phyloP scores from a whole-genome alignment of 1,140 invertebrate genomes.

The Lordiphosa mommai region DNA sequence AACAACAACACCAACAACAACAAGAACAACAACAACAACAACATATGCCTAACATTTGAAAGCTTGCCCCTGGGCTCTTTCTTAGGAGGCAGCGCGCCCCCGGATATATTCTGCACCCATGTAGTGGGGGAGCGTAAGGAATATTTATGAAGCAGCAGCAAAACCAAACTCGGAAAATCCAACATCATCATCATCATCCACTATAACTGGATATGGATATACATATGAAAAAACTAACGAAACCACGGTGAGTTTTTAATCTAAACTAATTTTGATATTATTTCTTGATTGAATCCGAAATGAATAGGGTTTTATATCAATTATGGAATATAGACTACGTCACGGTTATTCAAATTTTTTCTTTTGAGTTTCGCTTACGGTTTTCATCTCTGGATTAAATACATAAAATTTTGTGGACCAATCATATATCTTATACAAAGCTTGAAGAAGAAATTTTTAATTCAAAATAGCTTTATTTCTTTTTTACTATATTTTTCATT shows the following conservation, averaged over 20 bases:
- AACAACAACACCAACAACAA: conserved; percentile 21
- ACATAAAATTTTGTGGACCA: too few species aligned
- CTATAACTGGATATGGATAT: conserved; percentile 58
- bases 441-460: too few species aligned
- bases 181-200: conserved; percentile 28
- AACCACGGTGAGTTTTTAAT: conserved; percentile 51
- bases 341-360: too few species aligned
- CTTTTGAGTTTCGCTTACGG: too few species aligned
- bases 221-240: conserved; percentile 70
- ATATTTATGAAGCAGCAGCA: conserved; percentile 11
- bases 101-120: conserved; percentile 34
- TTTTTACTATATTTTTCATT: too few species aligned
- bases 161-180: conserved; percentile 9
- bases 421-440: too few species aligned
- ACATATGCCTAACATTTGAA: background rate
- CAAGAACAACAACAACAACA: conserved; percentile 35
- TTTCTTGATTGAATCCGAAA: background rate
- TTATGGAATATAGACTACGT: too few species aligned
- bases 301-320: too few species aligned
- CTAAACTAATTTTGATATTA: background rate
- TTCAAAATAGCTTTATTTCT: too few species aligned
- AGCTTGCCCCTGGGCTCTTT: too few species aligned
- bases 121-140: conserved; percentile 24
- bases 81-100: too few species aligned
- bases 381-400: too few species aligned